Evolutionary conservation across 2,888 invertebrate genomes (phyloP).

Genomic region (Microplitis manilae): DNA sequence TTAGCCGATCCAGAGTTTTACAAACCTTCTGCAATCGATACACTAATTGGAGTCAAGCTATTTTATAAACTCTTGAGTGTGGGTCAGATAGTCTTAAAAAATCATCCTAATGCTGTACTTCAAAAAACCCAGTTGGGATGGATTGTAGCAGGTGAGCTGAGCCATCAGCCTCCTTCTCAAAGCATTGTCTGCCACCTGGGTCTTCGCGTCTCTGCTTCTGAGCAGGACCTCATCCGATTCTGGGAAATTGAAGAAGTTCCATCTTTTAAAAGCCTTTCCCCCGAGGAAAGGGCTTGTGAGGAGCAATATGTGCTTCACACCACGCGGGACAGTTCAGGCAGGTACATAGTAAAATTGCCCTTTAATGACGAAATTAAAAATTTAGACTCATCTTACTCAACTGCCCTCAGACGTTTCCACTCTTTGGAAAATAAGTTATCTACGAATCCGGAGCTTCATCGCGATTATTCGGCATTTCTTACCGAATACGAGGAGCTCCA

Average conservation of each 20-base stretch:
- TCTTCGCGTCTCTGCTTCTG: constrained; percentile 25
- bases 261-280: constrained; percentile 10
- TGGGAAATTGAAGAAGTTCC: constrained; percentile 42
- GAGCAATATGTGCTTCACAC: constrained; percentile 20
- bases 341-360: constrained; percentile 41
- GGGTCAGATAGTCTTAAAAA: not conserved
- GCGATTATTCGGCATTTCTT: constrained; percentile 46
- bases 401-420: constrained; percentile 33
- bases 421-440: constrained; percentile 11
- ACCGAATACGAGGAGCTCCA: constrained; percentile 47
- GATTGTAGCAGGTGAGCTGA: constrained; percentile 46
- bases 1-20: not conserved
- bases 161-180: constrained; percentile 1
- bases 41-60: not conserved
- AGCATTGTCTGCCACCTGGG: constrained; percentile 29
- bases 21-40: not conserved
- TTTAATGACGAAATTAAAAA: constrained; percentile 18
- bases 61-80: constrained; percentile 1
- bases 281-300: constrained; percentile 36
- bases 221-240: constrained; percentile 29
- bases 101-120: constrained; percentile 6
- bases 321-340: not conserved
- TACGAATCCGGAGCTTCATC: constrained; percentile 4
- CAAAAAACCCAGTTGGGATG: constrained; percentile 14
- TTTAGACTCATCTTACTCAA: constrained; percentile 17